A percentile compares a stretch with the other conserved stretches of the same genome.
Conservation (phyloP, 92 coral and sea anemone genomes). For the Porites cylindrica region DNA sequence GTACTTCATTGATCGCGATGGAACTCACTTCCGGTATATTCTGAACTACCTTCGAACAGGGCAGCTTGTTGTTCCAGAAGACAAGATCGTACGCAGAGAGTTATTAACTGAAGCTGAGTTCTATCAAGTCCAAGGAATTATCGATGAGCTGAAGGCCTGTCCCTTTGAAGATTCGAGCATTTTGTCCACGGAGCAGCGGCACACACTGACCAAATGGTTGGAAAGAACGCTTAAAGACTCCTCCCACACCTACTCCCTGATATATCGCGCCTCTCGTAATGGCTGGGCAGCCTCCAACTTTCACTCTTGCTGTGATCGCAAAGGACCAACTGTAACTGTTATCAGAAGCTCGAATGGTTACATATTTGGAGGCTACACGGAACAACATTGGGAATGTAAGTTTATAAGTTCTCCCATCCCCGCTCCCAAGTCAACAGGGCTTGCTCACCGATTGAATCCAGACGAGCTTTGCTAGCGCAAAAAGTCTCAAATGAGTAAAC, state of each 20-base stretch:
- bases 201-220: slow-evolving; percentile 13
- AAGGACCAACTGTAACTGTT: slow-evolving; percentile 21
- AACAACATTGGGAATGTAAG: slow-evolving; percentile 58
- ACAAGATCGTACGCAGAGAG: slow-evolving; percentile 34
- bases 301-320: neutral
- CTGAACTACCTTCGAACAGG: slow-evolving; percentile 73
- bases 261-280: neutral
- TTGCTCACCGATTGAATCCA: no score
- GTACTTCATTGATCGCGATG: slow-evolving; percentile 75
- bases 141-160: slow-evolving; percentile 17
- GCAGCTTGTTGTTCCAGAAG: slow-evolving; percentile 68
- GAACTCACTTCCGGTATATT: slow-evolving; percentile 74
- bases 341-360: slow-evolving; percentile 5
- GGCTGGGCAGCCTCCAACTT: slow-evolving; percentile 17
- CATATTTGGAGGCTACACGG: slow-evolving; percentile 63
- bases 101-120: slow-evolving; percentile 72
- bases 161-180: slow-evolving; percentile 19
- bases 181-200: slow-evolving; percentile 8
- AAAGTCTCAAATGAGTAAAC: no score
- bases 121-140: slow-evolving; percentile 65
- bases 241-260: no score
- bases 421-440: no score
- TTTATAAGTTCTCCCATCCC: no score
- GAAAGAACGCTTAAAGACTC: neutral
- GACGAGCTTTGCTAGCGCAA: no score